These are phyloP conservation scores for Oconnorella tubifera DNA, from an alignment of 2,888 invertebrate species.

Conservation along the genomic window DNA sequence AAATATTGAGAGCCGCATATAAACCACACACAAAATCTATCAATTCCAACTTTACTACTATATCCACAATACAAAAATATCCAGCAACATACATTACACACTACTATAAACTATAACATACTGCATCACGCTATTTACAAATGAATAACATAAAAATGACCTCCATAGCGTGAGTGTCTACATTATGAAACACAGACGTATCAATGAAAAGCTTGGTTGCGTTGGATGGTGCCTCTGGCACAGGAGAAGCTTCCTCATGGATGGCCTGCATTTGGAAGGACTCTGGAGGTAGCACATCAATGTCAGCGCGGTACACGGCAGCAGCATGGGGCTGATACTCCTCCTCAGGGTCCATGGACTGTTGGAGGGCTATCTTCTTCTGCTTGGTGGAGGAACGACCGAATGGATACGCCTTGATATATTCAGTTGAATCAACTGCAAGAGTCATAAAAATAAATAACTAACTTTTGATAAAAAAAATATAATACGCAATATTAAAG, in stretches of 20 bases:
- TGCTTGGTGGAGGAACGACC: conserved; percentile 13
- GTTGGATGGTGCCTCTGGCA: conserved; percentile 42
- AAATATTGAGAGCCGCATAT: too few species aligned
- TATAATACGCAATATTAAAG: too few species aligned
- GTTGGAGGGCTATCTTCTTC: conserved; percentile 36
- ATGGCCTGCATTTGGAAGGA: conserved; percentile 14
- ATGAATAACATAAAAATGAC: too few species aligned
- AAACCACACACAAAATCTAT: too few species aligned
- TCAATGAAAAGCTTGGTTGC: conserved; percentile 46
- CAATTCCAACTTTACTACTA: too few species aligned
- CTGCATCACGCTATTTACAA: too few species aligned
- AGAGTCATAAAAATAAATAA: too few species aligned
- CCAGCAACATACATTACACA: too few species aligned
- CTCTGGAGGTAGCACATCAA: conserved; percentile 39
- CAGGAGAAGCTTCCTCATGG: conserved; percentile 40
- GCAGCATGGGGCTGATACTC: conserved; percentile 36
- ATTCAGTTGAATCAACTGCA: background rate
- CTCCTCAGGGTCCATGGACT: conserved; percentile 34
- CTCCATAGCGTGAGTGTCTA: conserved; percentile 56
- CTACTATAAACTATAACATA: too few species aligned
- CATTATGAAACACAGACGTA: conserved; percentile 48
- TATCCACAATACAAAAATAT: too few species aligned
- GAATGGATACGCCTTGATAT: conserved; percentile 17
- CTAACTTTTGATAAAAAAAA: too few species aligned
- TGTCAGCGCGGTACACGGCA: conserved; percentile 33